Conservation (phyloP, 2,113 vertebrate species). For the Cygnus buccinator region DNA sequence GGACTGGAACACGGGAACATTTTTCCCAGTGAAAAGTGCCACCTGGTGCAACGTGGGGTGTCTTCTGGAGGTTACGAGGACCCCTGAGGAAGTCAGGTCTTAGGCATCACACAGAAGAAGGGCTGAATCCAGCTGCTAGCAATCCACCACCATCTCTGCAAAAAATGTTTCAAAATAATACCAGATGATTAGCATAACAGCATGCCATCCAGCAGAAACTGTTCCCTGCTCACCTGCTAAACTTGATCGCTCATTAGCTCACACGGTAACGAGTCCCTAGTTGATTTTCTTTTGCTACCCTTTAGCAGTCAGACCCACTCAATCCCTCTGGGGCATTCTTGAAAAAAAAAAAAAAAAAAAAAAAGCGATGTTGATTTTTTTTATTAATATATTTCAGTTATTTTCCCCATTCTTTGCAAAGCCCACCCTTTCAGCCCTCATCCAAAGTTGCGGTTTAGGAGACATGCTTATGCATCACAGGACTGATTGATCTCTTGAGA, state of each 20-base stretch:
- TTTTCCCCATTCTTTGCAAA: background rate
- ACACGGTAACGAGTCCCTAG: background rate
- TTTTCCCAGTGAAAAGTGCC: background rate
- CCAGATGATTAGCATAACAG: background rate
- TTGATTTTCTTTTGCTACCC: conserved; percentile 13
- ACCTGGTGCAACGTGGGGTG: background rate
- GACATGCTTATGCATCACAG: background rate
- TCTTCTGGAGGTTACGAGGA: background rate
- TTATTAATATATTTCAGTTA: background rate
- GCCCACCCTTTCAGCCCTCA: background rate
- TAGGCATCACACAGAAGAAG: background rate
- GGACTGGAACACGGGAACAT: background rate
- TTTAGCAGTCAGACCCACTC: conserved; percentile 23
- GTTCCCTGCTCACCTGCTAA: conserved; percentile 30
- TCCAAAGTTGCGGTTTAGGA: background rate
- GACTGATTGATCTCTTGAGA: background rate
- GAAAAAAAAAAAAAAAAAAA: background rate
- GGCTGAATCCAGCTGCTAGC: background rate
- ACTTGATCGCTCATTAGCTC: background rate
- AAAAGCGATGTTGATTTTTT: background rate
- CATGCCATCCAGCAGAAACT: background rate
- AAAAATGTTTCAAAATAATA: background rate
- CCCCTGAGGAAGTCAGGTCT: background rate
- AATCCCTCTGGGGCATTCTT: background rate
- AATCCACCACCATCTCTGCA: background rate